Conservation (phyloP, 2,888 invertebrate species). For the Lucinisca nassula region DNA sequence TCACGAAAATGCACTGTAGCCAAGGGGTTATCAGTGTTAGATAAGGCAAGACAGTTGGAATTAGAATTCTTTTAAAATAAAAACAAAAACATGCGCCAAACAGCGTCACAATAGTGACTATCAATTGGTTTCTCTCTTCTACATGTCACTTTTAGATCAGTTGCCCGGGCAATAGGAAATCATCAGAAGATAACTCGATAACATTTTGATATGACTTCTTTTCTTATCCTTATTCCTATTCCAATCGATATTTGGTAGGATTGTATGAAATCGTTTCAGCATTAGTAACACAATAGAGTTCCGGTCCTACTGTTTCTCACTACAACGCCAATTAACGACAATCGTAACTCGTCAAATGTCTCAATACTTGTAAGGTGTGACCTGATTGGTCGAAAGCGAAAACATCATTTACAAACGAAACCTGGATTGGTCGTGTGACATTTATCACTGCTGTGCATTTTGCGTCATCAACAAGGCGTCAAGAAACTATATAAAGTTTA, state of each 20-base stretch:
- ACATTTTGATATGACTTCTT: neutral
- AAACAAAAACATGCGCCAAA: neutral
- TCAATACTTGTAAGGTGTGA: conserved; percentile 31
- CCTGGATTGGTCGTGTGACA: conserved; percentile 52
- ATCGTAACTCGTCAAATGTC: neutral
- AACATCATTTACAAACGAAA: conserved; percentile 50
- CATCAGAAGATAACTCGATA: neutral
- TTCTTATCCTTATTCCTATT: neutral
- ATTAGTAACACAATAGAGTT: conserved; percentile 7
- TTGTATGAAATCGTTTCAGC: conserved; percentile 3
- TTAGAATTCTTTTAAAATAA: neutral
- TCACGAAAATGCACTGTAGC: neutral
- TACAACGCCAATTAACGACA: conserved; percentile 5
- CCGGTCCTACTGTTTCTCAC: neutral
- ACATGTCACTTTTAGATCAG: neutral
- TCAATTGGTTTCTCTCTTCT: neutral
- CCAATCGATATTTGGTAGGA: neutral
- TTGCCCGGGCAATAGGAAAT: conserved; percentile 5
- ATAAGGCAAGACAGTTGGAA: neutral
- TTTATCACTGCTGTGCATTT: neutral
- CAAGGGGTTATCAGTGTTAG: neutral
- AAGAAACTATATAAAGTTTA: conserved; percentile 1
- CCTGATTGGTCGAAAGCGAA: conserved; percentile 58
- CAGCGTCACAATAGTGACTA: neutral
- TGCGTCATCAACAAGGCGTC: conserved; percentile 1